Percentiles rank a stretch among this genome's conserved stretches.
Evolutionary conservation across 2,113 vertebrate genomes (phyloP).

Genomic region (Vulpes vulpes): DNA sequence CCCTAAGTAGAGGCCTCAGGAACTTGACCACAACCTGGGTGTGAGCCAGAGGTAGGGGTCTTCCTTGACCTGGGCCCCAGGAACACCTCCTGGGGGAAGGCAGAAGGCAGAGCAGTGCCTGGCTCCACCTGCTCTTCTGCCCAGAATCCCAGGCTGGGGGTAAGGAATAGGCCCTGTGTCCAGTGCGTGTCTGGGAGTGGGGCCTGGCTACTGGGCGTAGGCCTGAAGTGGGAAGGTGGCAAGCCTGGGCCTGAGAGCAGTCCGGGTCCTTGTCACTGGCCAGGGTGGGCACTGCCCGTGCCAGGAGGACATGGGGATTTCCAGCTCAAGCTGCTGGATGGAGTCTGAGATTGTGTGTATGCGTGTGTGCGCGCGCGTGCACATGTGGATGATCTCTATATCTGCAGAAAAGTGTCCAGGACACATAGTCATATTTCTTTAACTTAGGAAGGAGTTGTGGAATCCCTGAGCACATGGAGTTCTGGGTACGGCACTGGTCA

Average conservation of each 20-base stretch:
- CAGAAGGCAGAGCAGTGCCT: neutral
- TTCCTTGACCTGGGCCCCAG: neutral
- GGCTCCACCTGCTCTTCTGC: neutral
- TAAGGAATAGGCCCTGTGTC: neutral
- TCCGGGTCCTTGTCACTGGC: neutral
- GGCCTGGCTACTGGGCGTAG: neutral
- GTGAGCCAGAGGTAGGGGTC: neutral
- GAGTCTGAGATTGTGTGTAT: neutral
- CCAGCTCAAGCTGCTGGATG: neutral
- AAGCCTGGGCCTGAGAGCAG: no score
- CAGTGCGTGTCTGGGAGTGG: neutral
- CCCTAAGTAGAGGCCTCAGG: neutral
- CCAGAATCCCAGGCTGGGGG: neutral
- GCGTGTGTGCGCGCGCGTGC: fast-evolving
- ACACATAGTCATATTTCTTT: fast-evolving
- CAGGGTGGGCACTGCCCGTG: no score
- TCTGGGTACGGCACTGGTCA: no score
- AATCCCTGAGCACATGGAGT: neutral
- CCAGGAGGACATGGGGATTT: neutral
- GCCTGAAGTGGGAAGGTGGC: fast-evolving
- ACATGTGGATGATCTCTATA: fast-evolving
- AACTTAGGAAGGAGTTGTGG: neutral
- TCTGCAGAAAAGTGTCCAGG: neutral
- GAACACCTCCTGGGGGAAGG: no score
- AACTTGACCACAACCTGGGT: neutral